phyloP scores from a whole-genome alignment of 1,140 invertebrate genomes.

The Hetaerina americana region DNA sequence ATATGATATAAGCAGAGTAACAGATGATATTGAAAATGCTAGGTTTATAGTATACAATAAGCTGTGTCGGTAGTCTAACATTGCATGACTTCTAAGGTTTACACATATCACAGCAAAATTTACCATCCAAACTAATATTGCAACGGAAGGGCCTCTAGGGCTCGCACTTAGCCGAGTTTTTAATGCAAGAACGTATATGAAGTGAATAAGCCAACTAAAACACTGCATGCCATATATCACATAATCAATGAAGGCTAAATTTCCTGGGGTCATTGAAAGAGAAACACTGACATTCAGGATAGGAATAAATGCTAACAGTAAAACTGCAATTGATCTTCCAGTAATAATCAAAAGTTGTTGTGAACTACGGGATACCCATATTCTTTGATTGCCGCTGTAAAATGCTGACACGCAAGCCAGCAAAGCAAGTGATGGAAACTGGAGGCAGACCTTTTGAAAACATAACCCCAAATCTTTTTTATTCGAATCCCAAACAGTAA shows the following conservation, averaged over 20 bases:
- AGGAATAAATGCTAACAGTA: slow-evolving; percentile 47
- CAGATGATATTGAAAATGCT: slow-evolving; percentile 27
- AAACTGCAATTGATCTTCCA: slow-evolving; percentile 42
- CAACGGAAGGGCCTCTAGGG: slow-evolving; percentile 50
- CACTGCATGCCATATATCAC: slow-evolving; percentile 50
- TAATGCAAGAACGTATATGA: slow-evolving; percentile 54
- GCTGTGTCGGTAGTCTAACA: slow-evolving; percentile 23
- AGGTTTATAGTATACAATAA: slow-evolving; percentile 24
- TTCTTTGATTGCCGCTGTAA: slow-evolving; percentile 50
- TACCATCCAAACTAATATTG: slow-evolving; percentile 49
- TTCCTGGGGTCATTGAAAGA: slow-evolving; percentile 13
- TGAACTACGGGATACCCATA: slow-evolving; percentile 38
- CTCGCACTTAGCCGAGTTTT: slow-evolving; percentile 39
- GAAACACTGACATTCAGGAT: slow-evolving; percentile 27
- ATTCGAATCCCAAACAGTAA: slow-evolving; percentile 47
- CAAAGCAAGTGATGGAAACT: slow-evolving; percentile 53
- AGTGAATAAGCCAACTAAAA: slow-evolving; percentile 65
- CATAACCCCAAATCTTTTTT: slow-evolving; percentile 61
- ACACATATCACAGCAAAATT: slow-evolving; percentile 46
- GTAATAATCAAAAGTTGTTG: slow-evolving; percentile 44
- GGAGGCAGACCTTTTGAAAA: slow-evolving; percentile 58
- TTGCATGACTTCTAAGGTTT: slow-evolving; percentile 31
- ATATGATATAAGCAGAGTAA: slow-evolving; percentile 35
- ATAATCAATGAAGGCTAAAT: slow-evolving; percentile 45
- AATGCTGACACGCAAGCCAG: slow-evolving; percentile 60